phyloP scores from a whole-genome alignment of 2,113 vertebrate genomes.

The Dasyurus viverrinus region DNA sequence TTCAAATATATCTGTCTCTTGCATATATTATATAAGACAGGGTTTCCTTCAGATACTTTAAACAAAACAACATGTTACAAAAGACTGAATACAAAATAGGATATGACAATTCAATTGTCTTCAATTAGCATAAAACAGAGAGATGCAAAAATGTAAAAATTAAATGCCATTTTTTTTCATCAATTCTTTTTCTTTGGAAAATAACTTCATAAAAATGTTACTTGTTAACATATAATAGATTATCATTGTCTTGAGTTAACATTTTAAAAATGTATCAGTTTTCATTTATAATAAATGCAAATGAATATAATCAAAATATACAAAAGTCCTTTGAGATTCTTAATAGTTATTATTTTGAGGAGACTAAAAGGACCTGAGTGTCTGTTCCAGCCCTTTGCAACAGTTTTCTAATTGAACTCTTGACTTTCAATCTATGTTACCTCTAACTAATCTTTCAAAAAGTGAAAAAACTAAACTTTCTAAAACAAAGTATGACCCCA shows the following conservation, averaged over 20 bases:
- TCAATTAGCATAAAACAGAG: neutral
- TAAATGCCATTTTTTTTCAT: neutral
- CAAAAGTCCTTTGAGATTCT: neutral
- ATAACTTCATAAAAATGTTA: neutral
- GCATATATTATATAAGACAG: neutral
- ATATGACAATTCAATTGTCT: neutral
- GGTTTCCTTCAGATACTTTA: neutral
- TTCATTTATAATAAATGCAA: neutral
- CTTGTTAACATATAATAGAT: neutral
- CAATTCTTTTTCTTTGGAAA: neutral
- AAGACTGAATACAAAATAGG: neutral
- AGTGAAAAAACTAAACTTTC: neutral
- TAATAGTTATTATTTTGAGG: neutral
- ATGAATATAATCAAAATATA: too few relatives aligned
- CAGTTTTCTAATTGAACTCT: neutral
- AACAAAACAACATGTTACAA: neutral
- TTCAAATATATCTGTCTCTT: neutral
- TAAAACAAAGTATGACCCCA: too few relatives aligned
- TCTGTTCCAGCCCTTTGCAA: neutral
- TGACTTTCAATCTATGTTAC: neutral
- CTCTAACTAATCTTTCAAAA: neutral
- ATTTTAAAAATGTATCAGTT: neutral
- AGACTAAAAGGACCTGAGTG: too few relatives aligned
- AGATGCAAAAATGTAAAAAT: neutral
- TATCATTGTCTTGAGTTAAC: neutral